These are phyloP conservation scores for Myripristis murdjan DNA, from an alignment of 2,797 vertebrate species.

Conservation along the genomic window DNA sequence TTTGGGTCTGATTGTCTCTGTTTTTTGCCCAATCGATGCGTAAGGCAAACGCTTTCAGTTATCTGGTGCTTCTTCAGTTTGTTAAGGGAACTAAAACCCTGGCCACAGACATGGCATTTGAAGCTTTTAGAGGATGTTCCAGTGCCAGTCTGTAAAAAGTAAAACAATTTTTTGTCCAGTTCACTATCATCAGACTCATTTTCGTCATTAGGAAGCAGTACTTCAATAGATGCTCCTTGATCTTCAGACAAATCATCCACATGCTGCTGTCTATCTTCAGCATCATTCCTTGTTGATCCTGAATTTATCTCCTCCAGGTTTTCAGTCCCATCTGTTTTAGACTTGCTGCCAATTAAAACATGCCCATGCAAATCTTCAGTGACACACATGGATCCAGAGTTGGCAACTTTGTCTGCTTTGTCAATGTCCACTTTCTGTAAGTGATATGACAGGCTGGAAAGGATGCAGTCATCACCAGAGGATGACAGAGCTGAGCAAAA, in stretches of 20 bases:
- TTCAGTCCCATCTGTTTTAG: neutral
- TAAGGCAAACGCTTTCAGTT: neutral
- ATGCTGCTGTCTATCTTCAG: constrained; percentile 6
- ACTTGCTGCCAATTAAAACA: neutral
- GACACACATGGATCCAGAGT: constrained; percentile 8
- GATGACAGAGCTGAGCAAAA: constrained; percentile 13
- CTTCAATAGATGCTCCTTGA: constrained; percentile 44
- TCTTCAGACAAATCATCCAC: constrained; percentile 20
- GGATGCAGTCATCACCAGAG: constrained; percentile 27
- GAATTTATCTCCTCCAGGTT: neutral
- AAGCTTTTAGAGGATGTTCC: constrained; percentile 29
- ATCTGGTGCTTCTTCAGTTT: constrained; percentile 38
- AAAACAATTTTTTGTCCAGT: constrained; percentile 4
- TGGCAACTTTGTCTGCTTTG: constrained; percentile 1
- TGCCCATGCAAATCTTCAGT: neutral
- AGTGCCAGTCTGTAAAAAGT: constrained; percentile 4
- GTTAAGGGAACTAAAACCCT: constrained; percentile 15
- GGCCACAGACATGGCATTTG: constrained; percentile 31
- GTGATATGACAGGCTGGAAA: constrained; percentile 39
- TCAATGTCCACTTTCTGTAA: constrained; percentile 22
- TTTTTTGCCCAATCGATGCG: neutral
- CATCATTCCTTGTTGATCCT: neutral
- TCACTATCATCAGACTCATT: constrained; percentile 22
- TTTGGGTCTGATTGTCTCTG: neutral
- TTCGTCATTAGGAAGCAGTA: constrained; percentile 42